A percentile compares a stretch with the other conserved stretches of the same genome.
phyloP scores from a whole-genome alignment of 2,888 invertebrate species.

The Pterostichus niger region DNA sequence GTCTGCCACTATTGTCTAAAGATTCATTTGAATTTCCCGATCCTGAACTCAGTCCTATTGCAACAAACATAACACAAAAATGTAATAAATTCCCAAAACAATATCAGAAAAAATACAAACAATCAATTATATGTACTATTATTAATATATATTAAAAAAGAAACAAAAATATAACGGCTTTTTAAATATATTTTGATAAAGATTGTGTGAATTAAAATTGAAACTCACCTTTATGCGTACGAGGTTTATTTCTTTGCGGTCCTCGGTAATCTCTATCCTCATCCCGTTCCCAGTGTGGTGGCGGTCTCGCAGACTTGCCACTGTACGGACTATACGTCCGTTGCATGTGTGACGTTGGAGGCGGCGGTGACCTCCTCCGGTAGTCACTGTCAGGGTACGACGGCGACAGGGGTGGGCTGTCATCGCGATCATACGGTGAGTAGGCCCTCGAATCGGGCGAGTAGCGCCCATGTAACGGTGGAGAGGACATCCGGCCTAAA shows the following conservation, averaged over 20 bases:
- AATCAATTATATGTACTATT: too few relatives aligned
- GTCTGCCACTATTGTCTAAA: constrained; percentile 75
- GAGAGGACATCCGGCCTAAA: constrained; percentile 80
- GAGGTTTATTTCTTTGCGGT: constrained; percentile 72
- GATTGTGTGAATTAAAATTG: too few relatives aligned
- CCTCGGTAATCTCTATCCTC: constrained; percentile 74
- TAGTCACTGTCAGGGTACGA: constrained; percentile 82
- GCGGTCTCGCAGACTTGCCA: constrained; percentile 69
- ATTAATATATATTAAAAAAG: too few relatives aligned
- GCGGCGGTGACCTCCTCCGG: constrained; percentile 82
- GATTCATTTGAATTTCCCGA: constrained; percentile 83
- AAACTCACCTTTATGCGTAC: constrained; percentile 73
- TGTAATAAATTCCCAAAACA: too few relatives aligned
- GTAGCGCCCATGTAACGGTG: constrained; percentile 77
- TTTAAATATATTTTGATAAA: too few relatives aligned
- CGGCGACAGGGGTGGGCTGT: constrained; percentile 83
- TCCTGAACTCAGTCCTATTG: constrained; percentile 79
- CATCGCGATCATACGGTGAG: constrained; percentile 80
- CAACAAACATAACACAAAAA: constrained; percentile 6
- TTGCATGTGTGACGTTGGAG: constrained; percentile 74
- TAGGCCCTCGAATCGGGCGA: constrained; percentile 77
- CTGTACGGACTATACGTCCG: constrained; percentile 76
- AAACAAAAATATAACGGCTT: neutral
- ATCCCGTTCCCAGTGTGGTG: constrained; percentile 68
- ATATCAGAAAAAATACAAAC: too few relatives aligned